Conservation (phyloP, 2,888 invertebrate species). For the Dromius quadrimaculatus region DNA sequence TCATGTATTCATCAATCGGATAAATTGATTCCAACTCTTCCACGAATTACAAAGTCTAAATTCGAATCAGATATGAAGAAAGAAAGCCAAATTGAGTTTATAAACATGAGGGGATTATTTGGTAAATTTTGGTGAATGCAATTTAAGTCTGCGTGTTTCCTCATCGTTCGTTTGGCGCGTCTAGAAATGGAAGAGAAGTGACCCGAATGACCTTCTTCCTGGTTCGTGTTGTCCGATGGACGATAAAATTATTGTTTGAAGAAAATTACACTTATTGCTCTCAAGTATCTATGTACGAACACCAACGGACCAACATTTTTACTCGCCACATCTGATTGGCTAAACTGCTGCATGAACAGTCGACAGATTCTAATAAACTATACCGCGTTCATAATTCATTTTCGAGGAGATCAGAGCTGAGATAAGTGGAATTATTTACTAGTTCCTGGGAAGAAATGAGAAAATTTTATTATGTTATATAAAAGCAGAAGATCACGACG, state of each 20-base stretch:
- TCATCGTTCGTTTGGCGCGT: slow-evolving; percentile 14
- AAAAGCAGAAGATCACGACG: no score
- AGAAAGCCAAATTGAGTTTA: no score
- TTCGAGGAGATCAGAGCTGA: not conserved
- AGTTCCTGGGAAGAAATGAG: no score
- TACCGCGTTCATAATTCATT: slow-evolving; percentile 23
- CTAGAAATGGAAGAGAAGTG: slow-evolving; percentile 21
- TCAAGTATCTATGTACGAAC: slow-evolving; percentile 35
- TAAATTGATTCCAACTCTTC: no score
- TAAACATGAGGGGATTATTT: no score
- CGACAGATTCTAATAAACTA: not conserved
- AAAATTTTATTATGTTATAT: no score
- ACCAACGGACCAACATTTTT: not conserved
- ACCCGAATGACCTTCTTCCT: slow-evolving; percentile 47
- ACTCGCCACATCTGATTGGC: slow-evolving; percentile 29
- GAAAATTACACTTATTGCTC: slow-evolving; percentile 48
- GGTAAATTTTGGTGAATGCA: no score
- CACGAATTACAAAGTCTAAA: no score
- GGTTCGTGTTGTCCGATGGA: slow-evolving; percentile 46
- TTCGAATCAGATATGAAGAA: no score
- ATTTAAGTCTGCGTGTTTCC: slow-evolving; percentile 27
- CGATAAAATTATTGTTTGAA: slow-evolving; percentile 51
- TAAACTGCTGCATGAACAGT: slow-evolving; percentile 9
- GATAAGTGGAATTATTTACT: no score
- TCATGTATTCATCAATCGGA: no score